Percentiles rank a stretch among this genome's conserved stretches.
phyloP scores from a whole-genome alignment of 2,888 invertebrate genomes.

The Metopia argyrocephala region DNA sequence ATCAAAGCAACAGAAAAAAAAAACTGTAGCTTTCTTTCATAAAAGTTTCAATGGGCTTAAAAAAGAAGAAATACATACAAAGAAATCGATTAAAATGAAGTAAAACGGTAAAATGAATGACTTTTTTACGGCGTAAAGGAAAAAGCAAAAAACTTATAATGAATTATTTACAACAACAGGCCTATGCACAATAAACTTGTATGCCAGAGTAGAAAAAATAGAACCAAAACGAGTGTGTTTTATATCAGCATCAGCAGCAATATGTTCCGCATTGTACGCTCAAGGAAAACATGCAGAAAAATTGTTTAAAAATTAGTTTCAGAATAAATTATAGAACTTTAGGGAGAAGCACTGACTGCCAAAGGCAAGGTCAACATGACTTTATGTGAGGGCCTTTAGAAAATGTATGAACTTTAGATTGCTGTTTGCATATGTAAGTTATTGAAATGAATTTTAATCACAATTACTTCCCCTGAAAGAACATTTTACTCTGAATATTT shows the following conservation, averaged over 20 bases:
- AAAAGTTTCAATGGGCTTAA: background rate
- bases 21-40: conserved; percentile 16
- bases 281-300: conserved; percentile 17
- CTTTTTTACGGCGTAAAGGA: conserved; percentile 1
- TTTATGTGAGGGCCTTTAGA: too few relatives aligned
- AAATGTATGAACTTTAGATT: too few relatives aligned
- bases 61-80: too few relatives aligned
- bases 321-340: too few relatives aligned
- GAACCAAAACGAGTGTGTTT: background rate
- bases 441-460: too few relatives aligned
- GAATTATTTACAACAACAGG: conserved; percentile 33
- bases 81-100: conserved; percentile 44
- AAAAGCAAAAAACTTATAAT: conserved; percentile 15
- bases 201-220: background rate
- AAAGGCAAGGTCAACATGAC: too few relatives aligned
- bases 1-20: background rate
- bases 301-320: too few relatives aligned
- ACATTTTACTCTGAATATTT: too few relatives aligned
- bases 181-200: background rate
- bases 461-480: too few relatives aligned
- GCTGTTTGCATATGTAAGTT: too few relatives aligned
- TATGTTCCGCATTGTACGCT: conserved; percentile 35
- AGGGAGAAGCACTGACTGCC: too few relatives aligned
- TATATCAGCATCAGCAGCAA: conserved; percentile 42
- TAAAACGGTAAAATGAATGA: conserved; percentile 12